Percentiles rank a stretch among this genome's conserved stretches.
phyloP scores from a whole-genome alignment of 2,888 invertebrate species.

The Patella caerulea region DNA sequence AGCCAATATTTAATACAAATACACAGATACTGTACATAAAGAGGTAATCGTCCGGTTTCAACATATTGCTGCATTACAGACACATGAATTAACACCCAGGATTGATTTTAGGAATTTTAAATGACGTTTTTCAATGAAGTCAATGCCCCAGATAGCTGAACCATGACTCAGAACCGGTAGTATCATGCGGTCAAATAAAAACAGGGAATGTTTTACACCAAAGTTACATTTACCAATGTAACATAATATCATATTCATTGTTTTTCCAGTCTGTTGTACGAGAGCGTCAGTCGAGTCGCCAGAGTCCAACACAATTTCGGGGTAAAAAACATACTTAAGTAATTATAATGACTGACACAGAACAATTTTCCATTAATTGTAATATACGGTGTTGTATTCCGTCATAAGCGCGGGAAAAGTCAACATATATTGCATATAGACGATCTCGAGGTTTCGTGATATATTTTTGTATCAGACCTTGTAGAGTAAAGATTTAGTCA shows the following conservation, averaged over 20 bases:
- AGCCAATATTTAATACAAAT: conserved; percentile 20
- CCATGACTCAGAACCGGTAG: conserved; percentile 19
- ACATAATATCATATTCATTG: not conserved
- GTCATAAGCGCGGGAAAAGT: too few relatives aligned
- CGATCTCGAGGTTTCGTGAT: too few relatives aligned
- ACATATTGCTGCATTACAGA: conserved; percentile 17
- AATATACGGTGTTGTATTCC: too few relatives aligned
- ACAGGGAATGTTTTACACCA: conserved; percentile 7
- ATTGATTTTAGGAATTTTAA: conserved; percentile 17
- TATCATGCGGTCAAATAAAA: conserved; percentile 21
- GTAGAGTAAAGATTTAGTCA: too few relatives aligned
- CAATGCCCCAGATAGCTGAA: conserved; percentile 22
- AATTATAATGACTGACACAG: conserved; percentile 18
- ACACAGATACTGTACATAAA: conserved; percentile 12
- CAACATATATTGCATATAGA: too few relatives aligned
- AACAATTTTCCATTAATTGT: too few relatives aligned
- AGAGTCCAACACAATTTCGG: conserved; percentile 17
- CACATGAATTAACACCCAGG: conserved; percentile 11
- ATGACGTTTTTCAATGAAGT: conserved; percentile 21
- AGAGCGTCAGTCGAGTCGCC: not conserved
- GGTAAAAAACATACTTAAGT: conserved; percentile 23
- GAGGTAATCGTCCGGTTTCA: conserved; percentile 23
- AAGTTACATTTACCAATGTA: conserved; percentile 5
- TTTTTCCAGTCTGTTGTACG: conserved; percentile 16
- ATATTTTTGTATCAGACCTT: too few relatives aligned